Evolutionary conservation across 2,797 vertebrate species (phyloP), one percentile per base, ranked within the genome.

Genomic region (Parauchenoglanis ngamensis): DNA sequence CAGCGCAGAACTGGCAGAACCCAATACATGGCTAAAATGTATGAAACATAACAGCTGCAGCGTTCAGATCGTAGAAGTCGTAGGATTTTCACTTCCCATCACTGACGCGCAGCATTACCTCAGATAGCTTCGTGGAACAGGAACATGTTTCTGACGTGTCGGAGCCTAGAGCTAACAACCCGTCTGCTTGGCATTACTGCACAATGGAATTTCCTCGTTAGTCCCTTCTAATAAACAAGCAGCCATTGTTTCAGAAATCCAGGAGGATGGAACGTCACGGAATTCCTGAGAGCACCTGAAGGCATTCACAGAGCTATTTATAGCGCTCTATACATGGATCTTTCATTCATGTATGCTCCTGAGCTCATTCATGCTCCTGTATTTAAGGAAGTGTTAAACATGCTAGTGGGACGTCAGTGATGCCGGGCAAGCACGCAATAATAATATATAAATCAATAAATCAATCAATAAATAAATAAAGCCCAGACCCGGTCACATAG

Each of bases 371-470:
- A 0, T 54, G 67, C 35, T 63, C 63, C 79, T 79, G 86, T 90
- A 92, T 54, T 63, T 49, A 7, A 5, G 7, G 21, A 31, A 54
- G 61, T 0, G 28, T 82, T 21, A 92, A 90, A 87, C 89, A 84
- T 92, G 90, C 90, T 93, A 92, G 28, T 25, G 56, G 77, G 59
- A 79, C 59, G 77, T 15, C 15, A 8, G 91, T 88, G 90, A 91
- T 90, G 92, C 90, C 92, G 93, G 80, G 56, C 31, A 80, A 89
- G 87, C 91, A 86, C 87, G 19, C 31, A 23, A 13, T 31, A 23
- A 11, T 21, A 91, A 92, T 35, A n/a, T n/a, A n/a, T n/a, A n/a
- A n/a, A n/a, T n/a, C n/a, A 35, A 35, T 35, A 88, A 35, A 35
- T 35, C 1, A 35, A 35, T 35, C 35, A 90, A 92, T 87, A 90